phyloP scores from a whole-genome alignment of 2,888 invertebrate genomes.

The Dione juno region DNA sequence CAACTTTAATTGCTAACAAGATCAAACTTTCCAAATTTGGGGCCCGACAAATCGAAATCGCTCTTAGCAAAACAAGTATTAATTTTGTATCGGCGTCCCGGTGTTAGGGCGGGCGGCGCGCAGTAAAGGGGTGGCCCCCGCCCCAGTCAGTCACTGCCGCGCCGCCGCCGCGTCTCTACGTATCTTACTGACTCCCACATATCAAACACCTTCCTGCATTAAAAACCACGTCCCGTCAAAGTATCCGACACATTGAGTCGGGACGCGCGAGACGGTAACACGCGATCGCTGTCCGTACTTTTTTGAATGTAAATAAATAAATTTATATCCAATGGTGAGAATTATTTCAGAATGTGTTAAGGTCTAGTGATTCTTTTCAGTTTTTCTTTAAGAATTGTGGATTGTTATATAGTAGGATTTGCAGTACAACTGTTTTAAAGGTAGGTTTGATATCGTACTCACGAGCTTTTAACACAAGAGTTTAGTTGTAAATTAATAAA shows the following conservation, averaged over 20 bases:
- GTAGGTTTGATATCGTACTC: neutral
- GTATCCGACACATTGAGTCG: conserved; percentile 48
- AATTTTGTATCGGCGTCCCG: conserved; percentile 80
- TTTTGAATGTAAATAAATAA: conserved; percentile 51
- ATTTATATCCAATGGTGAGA: conserved; percentile 54
- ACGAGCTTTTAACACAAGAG: neutral
- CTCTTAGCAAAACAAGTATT: conserved; percentile 83
- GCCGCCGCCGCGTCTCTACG: conserved; percentile 66
- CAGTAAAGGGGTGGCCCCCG: conserved; percentile 67
- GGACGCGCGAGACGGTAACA: conserved; percentile 39
- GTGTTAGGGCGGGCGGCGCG: conserved; percentile 64
- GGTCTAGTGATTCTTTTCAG: conserved; percentile 56
- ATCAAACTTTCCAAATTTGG: conserved; percentile 80
- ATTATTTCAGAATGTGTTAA: conserved; percentile 56
- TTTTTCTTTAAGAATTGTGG: conserved; percentile 48
- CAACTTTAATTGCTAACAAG: conserved; percentile 80
- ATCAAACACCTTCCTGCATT: conserved; percentile 58
- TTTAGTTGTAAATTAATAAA: neutral
- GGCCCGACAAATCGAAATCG: conserved; percentile 82
- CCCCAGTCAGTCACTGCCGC: conserved; percentile 72
- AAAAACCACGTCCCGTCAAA: conserved; percentile 57
- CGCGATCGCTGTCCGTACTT: conserved; percentile 48
- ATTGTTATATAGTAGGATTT: conserved; percentile 36
- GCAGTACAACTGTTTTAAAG: conserved; percentile 22
- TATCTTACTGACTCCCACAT: conserved; percentile 51